These are phyloP conservation scores for Notarius lentiginosus DNA, from an alignment of 2,113 vertebrate species.

Conservation along the genomic window DNA sequence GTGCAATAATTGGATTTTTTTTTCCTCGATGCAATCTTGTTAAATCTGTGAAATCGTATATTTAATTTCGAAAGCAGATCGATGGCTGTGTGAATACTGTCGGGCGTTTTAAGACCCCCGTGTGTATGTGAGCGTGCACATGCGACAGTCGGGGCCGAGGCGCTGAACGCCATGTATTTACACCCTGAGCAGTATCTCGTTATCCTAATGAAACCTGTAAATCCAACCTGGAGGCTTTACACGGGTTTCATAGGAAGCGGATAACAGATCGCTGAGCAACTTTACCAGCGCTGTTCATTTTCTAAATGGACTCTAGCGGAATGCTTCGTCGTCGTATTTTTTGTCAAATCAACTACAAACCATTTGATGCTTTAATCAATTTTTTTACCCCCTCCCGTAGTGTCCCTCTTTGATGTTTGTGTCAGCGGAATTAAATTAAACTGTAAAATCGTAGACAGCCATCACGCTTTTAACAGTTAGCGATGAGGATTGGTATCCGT, in stretches of 20 bases:
- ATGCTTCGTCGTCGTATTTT: slow-evolving; percentile 39
- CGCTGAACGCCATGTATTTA: slow-evolving; percentile 24
- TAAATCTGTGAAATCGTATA: slow-evolving; percentile 62
- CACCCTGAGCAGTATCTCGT: slow-evolving; percentile 46
- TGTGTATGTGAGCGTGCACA: neutral
- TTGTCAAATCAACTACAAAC: slow-evolving; percentile 17
- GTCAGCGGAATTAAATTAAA: slow-evolving; percentile 45
- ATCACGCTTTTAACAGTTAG: slow-evolving; percentile 16
- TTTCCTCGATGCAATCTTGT: slow-evolving; percentile 57
- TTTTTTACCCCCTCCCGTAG: neutral
- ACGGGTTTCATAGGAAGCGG: slow-evolving; percentile 37
- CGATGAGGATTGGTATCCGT: neutral
- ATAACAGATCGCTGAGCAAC: slow-evolving; percentile 30
- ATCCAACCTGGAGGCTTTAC: slow-evolving; percentile 44
- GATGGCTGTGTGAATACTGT: slow-evolving; percentile 49
- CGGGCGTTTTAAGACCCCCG: slow-evolving; percentile 19
- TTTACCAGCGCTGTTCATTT: slow-evolving; percentile 47
- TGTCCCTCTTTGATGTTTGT: slow-evolving; percentile 28
- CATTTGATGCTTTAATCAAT: slow-evolving; percentile 27
- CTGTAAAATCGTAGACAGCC: neutral
- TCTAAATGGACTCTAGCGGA: slow-evolving; percentile 51
- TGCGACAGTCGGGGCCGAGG: no score
- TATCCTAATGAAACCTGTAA: slow-evolving; percentile 57
- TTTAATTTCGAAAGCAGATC: slow-evolving; percentile 62
- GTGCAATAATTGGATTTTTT: slow-evolving; percentile 61